Evolutionary conservation across 2,113 vertebrate species (phyloP), one percentile per base, ranked within the genome.

Genomic region (Labeo catla): DNA sequence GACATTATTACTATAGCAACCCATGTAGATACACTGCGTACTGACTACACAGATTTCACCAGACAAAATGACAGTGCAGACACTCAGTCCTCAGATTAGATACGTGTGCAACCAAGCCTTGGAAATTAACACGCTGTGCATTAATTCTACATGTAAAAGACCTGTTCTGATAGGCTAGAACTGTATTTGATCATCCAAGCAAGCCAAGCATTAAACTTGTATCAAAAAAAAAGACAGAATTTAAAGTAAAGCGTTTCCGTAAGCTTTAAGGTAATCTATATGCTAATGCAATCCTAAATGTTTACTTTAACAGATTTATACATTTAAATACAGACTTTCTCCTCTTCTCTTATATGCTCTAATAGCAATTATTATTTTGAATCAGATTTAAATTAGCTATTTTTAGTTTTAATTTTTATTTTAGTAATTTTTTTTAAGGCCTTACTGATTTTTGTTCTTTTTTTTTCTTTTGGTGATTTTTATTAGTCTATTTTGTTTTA

Each of bases 1-100:
- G 77, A 43, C 34, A 80, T 80, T 59, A 80, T 61, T 57, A 80
- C 57, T 77, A 77, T 19, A 19, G 49, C 23, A 77, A 77, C 49
- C 49, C 23, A 52, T 77, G 76, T 54, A 77, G 49, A 77, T 36
- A 77, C 76, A 36, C 28, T 54, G 23, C 3, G 19, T 77, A 54
- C 9, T 77, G 49, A 54, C 49, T 34, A 52, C 74, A 52, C 49
- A 28, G 49, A 52, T 10, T 77, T 34, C 74, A 16, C 12, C 49
- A 9, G 23, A 50, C 8, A 43, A 77, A 54, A 77, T 54, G n/a
- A 77, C 76, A 77, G 73, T 8, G 73, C 6, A 76, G 12, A 50
- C 10, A 4, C 4, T 49, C 72, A 49, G n/a, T 23, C 49, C n/a
- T 28, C 12, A 34, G 74, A 76, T 50, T 34, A 52, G 10, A 13